phyloP scores from a whole-genome alignment of 2,888 invertebrate genomes.

The Choristoneura rosaceana region DNA sequence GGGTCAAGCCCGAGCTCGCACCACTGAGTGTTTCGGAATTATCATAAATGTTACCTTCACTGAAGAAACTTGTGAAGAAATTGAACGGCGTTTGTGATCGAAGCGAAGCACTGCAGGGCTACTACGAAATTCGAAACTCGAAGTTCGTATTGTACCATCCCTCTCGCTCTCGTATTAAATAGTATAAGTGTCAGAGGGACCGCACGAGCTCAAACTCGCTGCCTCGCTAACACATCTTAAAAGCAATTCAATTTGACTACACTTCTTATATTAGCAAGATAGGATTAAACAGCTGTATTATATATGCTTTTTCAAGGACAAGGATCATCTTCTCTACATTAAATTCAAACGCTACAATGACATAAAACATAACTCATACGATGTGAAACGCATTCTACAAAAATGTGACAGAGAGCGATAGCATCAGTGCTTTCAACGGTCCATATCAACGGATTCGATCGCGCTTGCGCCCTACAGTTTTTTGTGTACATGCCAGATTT shows the following conservation, averaged over 20 bases:
- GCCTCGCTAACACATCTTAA: too few relatives aligned
- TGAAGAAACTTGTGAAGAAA: too few relatives aligned
- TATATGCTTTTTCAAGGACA: not conserved
- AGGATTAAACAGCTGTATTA: not conserved
- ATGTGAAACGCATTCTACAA: conserved; percentile 74
- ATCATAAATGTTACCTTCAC: too few relatives aligned
- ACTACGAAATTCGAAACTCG: too few relatives aligned
- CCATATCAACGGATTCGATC: conserved; percentile 65
- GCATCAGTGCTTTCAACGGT: conserved; percentile 72
- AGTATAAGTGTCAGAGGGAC: too few relatives aligned
- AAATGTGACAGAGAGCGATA: conserved; percentile 74
- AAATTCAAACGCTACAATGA: conserved; percentile 22
- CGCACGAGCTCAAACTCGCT: too few relatives aligned
- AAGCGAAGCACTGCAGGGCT: too few relatives aligned
- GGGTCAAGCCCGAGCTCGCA: too few relatives aligned
- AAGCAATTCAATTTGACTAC: not conserved
- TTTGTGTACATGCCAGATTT: conserved; percentile 58
- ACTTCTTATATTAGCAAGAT: not conserved
- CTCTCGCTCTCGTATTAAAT: too few relatives aligned
- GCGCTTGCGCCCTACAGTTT: conserved; percentile 61
- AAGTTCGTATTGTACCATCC: too few relatives aligned
- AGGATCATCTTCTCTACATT: not conserved
- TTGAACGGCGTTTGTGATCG: too few relatives aligned
- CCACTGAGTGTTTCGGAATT: too few relatives aligned
- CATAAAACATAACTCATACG: conserved; percentile 65